Base-by-base conservation (phyloP, 2,888 invertebrate species). In the Drosophila paranaensis region DNA sequence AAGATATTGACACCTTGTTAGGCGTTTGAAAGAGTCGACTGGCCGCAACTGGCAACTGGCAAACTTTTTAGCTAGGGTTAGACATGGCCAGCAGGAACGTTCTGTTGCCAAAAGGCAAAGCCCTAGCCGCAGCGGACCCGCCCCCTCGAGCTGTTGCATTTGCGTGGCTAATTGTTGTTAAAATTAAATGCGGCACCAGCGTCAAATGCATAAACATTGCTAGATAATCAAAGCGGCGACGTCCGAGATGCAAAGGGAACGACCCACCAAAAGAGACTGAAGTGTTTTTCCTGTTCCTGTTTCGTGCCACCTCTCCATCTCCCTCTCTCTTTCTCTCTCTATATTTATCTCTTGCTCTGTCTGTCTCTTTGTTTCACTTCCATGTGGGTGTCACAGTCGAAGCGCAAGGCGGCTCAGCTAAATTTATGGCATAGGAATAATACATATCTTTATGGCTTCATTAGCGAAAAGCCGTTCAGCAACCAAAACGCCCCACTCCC, bases 361-460 rank as follows among this genome's bases (percentile, higher is more conserved):
- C 20, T 20, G 20, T 20, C 20, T 20, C 35, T 43, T 45, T 30
- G 35, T 60, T 51, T 20, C 37, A 56, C 54, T 69, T 60, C 69
- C 66, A 77, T 83, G 83, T 83, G 89, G 83, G 83, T 83, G 83
- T 82, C 82, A 76, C 53, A 66, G 77, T 50, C 53, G 50, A 68
- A 58, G 65, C 71, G 39, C 71, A 63, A 63, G 63, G 69, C 86
- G 77, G 71, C 74, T 74, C 69, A 68, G 68, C 83, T 80, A 70
- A 80, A 85, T 88, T 86, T 85, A 90, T 85, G 90, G 78, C 75
- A 82, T 69, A 74, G 61, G 64, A 85, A 90, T 85, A 85, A 88
- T 88, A 91, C 82, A 90, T 89, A 89, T 87, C 86, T 92, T 91
- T 92, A 92, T 92, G 87, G 92, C 91, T 92, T 92, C 91, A 92